Evolutionary conservation across 2,113 vertebrate genomes (phyloP).

Genomic region (Phoenicopterus ruber): DNA sequence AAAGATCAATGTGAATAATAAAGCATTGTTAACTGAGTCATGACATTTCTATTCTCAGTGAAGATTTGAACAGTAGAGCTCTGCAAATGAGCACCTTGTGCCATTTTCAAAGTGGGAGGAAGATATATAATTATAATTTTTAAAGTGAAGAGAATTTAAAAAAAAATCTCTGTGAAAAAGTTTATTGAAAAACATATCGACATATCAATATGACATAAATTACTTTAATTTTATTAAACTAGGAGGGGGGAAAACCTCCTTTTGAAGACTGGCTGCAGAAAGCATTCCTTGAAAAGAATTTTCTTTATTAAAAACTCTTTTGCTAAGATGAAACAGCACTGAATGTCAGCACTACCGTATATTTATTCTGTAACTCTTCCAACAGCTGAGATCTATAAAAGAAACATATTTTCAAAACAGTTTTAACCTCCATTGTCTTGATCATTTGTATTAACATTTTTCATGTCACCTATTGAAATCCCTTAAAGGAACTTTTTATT

Average conservation of each 20-base stretch:
- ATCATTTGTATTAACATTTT: conserved; percentile 62
- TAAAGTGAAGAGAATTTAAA: conserved; percentile 67
- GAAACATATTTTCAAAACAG: conserved; percentile 76
- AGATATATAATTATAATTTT: conserved; percentile 80
- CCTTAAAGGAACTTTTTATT: conserved; percentile 61
- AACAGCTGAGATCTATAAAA: conserved; percentile 65
- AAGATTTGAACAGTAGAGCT: conserved; percentile 74
- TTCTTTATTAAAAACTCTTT: conserved; percentile 63
- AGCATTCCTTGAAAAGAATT: conserved; percentile 65
- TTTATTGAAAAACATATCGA: conserved; percentile 83
- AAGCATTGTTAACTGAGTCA: conserved; percentile 83
- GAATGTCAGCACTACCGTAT: conserved; percentile 69
- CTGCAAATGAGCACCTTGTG: conserved; percentile 75
- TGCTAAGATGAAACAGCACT: conserved; percentile 59
- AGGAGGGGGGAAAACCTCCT: conserved; percentile 51
- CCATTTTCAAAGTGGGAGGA: conserved; percentile 77
- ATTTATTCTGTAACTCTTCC: conserved; percentile 75
- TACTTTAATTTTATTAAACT: conserved; percentile 75
- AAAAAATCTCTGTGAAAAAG: conserved; percentile 66
- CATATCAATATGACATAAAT: conserved; percentile 78
- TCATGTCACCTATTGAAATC: conserved; percentile 67
- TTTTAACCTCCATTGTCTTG: conserved; percentile 76
- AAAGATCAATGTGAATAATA: conserved; percentile 81
- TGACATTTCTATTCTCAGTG: conserved; percentile 80
- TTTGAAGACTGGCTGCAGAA: conserved; percentile 67